These are phyloP conservation scores for Zaprionus obscuricornis DNA, from an alignment of 2,888 invertebrate genomes.

Conservation along the genomic window DNA sequence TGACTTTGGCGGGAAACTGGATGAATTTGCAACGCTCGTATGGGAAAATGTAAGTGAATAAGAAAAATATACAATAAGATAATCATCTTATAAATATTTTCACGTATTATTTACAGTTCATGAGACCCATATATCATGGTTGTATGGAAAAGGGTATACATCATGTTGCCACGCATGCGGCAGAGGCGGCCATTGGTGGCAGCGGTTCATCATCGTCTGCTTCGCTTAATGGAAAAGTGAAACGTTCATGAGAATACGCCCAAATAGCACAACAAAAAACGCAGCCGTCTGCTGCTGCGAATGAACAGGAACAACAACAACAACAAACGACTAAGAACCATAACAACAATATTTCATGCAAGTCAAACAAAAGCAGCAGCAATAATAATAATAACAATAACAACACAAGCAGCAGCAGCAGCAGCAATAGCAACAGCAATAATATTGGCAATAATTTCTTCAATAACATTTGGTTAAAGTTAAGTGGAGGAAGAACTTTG, in stretches of 20 bases:
- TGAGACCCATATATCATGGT: conserved; percentile 92
- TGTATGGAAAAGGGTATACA: conserved; percentile 93
- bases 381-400: conserved; percentile 40
- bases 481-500: conserved; percentile 33
- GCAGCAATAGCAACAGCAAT: conserved; percentile 26
- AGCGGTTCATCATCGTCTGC: conserved; percentile 80
- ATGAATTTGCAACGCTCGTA: conserved; percentile 92
- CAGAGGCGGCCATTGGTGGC: conserved; percentile 87
- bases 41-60: conserved; percentile 94
- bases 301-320: conserved; percentile 31
- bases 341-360: conserved; percentile 50
- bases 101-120: conserved; percentile 85
- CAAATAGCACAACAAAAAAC: conserved; percentile 66
- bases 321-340: conserved; percentile 52
- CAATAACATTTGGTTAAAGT: conserved; percentile 62
- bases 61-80: background rate
- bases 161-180: conserved; percentile 91
- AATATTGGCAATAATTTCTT: conserved; percentile 44
- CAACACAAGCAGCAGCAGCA: too few relatives aligned
- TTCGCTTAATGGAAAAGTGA: conserved; percentile 82
- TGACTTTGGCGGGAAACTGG: conserved; percentile 93
- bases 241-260: conserved; percentile 84
- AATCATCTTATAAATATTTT: background rate
- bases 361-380: conserved; percentile 37
- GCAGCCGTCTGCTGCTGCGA: conserved; percentile 40